Base-by-base conservation (phyloP, 1,140 invertebrate genomes). In the Mylabris phalerata region DNA sequence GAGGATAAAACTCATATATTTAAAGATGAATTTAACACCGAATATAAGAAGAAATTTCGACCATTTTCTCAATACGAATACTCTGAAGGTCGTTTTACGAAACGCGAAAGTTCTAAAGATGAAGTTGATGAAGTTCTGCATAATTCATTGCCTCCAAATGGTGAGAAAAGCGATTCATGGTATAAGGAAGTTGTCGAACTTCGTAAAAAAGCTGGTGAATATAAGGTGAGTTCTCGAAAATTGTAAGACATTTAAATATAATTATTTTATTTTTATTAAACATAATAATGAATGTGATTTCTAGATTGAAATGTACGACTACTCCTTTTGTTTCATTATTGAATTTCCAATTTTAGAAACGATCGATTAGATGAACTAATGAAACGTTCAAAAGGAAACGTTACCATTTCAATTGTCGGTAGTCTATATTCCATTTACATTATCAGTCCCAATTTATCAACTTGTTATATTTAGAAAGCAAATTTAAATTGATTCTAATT, bases 131-230 rank as follows among this genome's bases (percentile, higher is more conserved):
- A 61, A 60, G 4, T 11, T 9, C 42, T 27, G 13, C 52, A 48
- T 41, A 47, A 55, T 13, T 46, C 52, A 6, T 24, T 47, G 10
- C 44, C 52, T 3, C 52, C 52, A 4, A 24, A 47, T 4, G 39
- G 11, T 51, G 64, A 64, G 45, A 39, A 10, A 40, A 69, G 79
- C 64, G 78, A 82, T 67, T 82, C 86, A 64, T 91, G 89, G 89
- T 90, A 87, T 76, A 81, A 82, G 65, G 88, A 91, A 75, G 89
- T 93, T 67, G 82, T 92, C 68, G 91, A 93, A 77, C 80, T 93
- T 61, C 84, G 91, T 67, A 91, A 91, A 75, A 90, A 93, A 74
- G 92, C 92, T 72, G 90, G 89, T 67, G 90, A 93, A 75, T 94
- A 94, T 76, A 92, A 92, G 84, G 90, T 92, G 80, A 77, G 75